Conservation (phyloP, 92 coral and sea anemone species). For the Paramuricea clavata region DNA sequence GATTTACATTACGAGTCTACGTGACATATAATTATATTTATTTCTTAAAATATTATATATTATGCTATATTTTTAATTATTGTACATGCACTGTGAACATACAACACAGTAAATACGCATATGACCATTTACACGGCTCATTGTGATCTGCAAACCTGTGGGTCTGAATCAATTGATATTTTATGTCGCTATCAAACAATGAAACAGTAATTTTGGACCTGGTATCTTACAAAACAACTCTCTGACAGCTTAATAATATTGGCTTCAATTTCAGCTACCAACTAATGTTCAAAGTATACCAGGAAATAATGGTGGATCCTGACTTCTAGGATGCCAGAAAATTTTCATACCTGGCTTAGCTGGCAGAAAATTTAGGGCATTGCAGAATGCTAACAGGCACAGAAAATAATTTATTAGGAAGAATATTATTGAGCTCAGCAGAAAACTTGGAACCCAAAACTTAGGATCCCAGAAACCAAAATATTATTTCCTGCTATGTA, state of each 20-base stretch:
- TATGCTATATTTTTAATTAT: background rate
- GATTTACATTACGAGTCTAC: background rate
- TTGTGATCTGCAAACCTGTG: background rate
- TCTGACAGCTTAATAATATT: background rate
- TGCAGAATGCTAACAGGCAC: no score
- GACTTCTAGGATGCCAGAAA: no score
- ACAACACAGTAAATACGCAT: background rate
- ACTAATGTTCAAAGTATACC: background rate
- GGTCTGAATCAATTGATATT: no score
- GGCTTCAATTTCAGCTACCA: background rate
- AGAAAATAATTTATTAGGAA: no score
- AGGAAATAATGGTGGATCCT: no score
- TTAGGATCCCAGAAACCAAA: no score
- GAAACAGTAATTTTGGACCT: background rate
- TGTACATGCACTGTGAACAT: background rate
- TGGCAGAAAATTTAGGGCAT: no score
- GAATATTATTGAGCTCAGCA: no score
- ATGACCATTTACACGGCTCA: background rate
- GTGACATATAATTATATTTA: background rate
- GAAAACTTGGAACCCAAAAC: no score
- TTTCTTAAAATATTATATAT: conserved; percentile 20
- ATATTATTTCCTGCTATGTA: no score
- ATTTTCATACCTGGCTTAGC: no score
- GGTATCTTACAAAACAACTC: background rate
- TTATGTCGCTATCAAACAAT: no score